Conservation (phyloP, 2,888 invertebrate genomes). For the Ctenicera cuprea region DNA sequence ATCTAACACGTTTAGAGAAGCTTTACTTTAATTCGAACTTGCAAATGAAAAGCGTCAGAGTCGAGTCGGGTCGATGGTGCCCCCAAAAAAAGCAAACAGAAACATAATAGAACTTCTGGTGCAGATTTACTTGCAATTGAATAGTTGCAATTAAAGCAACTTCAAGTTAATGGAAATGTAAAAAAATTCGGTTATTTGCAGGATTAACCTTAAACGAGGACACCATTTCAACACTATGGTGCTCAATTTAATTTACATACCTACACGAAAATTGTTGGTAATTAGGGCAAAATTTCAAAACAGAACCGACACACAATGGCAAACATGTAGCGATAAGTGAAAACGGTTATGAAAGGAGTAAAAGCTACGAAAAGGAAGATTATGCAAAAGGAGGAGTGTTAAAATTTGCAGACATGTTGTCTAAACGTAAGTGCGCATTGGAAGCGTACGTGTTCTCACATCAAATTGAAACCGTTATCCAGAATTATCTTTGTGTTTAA, state of each 20-base stretch:
- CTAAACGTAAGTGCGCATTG: too few relatives aligned
- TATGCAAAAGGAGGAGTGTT: too few relatives aligned
- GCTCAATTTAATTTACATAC: neutral
- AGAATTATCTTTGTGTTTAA: too few relatives aligned
- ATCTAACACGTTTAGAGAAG: neutral
- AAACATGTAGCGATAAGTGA: too few relatives aligned
- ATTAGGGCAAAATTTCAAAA: too few relatives aligned
- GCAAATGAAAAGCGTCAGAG: neutral
- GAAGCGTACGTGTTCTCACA: too few relatives aligned
- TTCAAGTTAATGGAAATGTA: conserved; percentile 2
- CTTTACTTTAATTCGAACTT: neutral
- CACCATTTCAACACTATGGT: neutral
- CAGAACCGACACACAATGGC: too few relatives aligned
- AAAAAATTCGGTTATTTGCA: conserved; percentile 11
- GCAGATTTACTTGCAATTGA: conserved; percentile 29
- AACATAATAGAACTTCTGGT: conserved; percentile 12
- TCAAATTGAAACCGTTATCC: too few relatives aligned
- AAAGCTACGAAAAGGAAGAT: too few relatives aligned
- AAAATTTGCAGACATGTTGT: too few relatives aligned
- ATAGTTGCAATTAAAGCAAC: conserved; percentile 36
- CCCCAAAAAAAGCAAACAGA: neutral
- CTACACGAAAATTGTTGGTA: too few relatives aligned
- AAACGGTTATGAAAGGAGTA: too few relatives aligned
- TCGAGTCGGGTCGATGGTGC: neutral
- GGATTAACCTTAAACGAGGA: neutral